Evolutionary conservation across 2,113 vertebrate genomes (phyloP).

Genomic region (Pollachius pollachius): DNA sequence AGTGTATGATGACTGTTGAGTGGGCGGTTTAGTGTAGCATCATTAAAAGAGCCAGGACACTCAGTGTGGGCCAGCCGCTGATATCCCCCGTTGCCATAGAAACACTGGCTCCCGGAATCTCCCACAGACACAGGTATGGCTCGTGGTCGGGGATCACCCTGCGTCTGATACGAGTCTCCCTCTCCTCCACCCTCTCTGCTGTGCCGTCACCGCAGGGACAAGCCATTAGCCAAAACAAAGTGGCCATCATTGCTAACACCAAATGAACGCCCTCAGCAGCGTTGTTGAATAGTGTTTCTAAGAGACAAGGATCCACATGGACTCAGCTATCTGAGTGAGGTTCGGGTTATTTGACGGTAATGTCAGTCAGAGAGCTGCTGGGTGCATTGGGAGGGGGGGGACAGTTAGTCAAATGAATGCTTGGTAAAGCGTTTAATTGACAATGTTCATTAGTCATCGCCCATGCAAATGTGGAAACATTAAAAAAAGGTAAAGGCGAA

Average conservation of each 20-base stretch:
- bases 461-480: not conserved
- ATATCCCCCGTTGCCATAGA: constrained; percentile 74
- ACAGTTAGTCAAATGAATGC: not conserved
- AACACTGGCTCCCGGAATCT: constrained; percentile 66
- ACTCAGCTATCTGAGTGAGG: too few relatives aligned
- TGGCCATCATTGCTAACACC: too few relatives aligned
- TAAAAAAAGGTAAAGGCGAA: not conserved
- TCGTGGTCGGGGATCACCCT: constrained; percentile 28
- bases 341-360: too few relatives aligned
- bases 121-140: constrained; percentile 32
- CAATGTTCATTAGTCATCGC: too few relatives aligned
- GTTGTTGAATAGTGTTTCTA: too few relatives aligned
- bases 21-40: constrained; percentile 70
- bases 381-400: constrained; percentile 23
- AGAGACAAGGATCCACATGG: too few relatives aligned
- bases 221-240: too few relatives aligned
- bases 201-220: too few relatives aligned
- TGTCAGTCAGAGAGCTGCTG: too few relatives aligned
- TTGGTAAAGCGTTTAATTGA: too few relatives aligned
- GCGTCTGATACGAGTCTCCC: constrained; percentile 32
- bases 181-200: too few relatives aligned
- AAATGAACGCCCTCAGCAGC: too few relatives aligned
- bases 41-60: constrained; percentile 55
- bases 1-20: constrained; percentile 60
- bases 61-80: constrained; percentile 56